phyloP scores from a whole-genome alignment of 2,888 invertebrate species.

The Caenorhabditis sp. region DNA sequence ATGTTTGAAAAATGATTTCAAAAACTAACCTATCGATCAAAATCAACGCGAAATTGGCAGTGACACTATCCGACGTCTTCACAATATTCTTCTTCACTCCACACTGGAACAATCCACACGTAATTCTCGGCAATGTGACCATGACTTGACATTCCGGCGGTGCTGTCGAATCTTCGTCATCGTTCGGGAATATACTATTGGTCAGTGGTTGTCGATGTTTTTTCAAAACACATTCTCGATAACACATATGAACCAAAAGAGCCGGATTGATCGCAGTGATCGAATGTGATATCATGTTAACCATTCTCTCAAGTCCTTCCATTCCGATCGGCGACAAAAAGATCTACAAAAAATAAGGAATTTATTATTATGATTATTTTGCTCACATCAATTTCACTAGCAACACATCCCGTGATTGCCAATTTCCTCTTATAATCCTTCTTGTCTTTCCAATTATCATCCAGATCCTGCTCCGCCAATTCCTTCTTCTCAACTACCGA shows the following conservation, averaged over 20 bases:
- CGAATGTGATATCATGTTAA: conserved; percentile 23
- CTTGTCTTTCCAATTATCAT: neutral
- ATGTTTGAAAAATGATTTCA: neutral
- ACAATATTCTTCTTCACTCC: conserved; percentile 24
- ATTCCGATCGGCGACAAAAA: conserved; percentile 54
- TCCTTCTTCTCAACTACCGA: conserved; percentile 25
- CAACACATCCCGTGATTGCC: conserved; percentile 30
- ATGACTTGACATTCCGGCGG: conserved; percentile 27
- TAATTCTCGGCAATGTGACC: conserved; percentile 26
- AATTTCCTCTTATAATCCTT: conserved; percentile 5
- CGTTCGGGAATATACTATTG: neutral
- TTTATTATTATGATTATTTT: neutral
- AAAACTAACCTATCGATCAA: conserved; percentile 19
- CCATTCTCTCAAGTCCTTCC: conserved; percentile 54
- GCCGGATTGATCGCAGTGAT: conserved; percentile 56
- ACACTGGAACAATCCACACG: conserved; percentile 31
- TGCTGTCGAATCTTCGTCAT: neutral
- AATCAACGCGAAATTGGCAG: conserved; percentile 33
- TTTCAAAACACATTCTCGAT: conserved; percentile 53
- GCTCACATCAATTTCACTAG: conserved; percentile 21
- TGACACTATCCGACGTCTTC: conserved; percentile 19
- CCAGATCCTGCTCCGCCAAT: conserved; percentile 21
- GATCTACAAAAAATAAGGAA: neutral
- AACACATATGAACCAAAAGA: conserved; percentile 56
- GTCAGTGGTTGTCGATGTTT: conserved; percentile 64